phyloP scores from a whole-genome alignment of 2,888 invertebrate species.

The Trachelus stipa region DNA sequence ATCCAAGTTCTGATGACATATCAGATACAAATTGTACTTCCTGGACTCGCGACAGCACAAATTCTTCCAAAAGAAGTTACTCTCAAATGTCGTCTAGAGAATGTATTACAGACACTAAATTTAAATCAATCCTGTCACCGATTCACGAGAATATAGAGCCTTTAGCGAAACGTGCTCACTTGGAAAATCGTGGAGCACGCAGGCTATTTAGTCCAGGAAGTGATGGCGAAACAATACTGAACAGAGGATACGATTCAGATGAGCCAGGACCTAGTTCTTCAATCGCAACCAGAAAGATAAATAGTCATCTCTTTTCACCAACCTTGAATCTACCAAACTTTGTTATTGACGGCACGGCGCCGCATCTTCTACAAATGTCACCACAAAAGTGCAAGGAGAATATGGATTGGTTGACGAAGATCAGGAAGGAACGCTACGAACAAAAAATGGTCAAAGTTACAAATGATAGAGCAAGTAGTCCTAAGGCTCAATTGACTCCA shows the following conservation, averaged over 20 bases:
- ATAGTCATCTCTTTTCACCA: slow-evolving; percentile 68
- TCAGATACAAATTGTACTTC: neutral
- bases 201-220: slow-evolving; percentile 67
- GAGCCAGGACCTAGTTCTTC: slow-evolving; percentile 51
- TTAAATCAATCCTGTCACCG: slow-evolving; percentile 56
- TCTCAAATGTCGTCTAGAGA: slow-evolving; percentile 43
- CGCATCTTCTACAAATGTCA: slow-evolving; percentile 78
- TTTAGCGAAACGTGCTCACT: slow-evolving; percentile 64
- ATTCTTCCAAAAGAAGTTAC: slow-evolving; percentile 46
- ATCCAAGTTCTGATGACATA: slow-evolving; percentile 1
- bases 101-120: slow-evolving; percentile 43
- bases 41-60: slow-evolving; percentile 8
- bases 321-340: slow-evolving; percentile 82
- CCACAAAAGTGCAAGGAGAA: slow-evolving; percentile 75
- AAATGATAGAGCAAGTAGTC: slow-evolving; percentile 45
- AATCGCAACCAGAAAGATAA: slow-evolving; percentile 27
- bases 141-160: slow-evolving; percentile 55
- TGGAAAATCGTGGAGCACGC: slow-evolving; percentile 64
- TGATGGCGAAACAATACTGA: slow-evolving; percentile 19
- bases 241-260: slow-evolving; percentile 45
- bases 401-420: slow-evolving; percentile 79
- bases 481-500: slow-evolving; percentile 40
- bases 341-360: slow-evolving; percentile 81
- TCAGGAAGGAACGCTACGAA: slow-evolving; percentile 70
- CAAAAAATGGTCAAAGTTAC: slow-evolving; percentile 50